These are phyloP conservation scores for Cyrtorhinus lividipennis DNA, from an alignment of 1,140 invertebrate genomes.

Conservation along the genomic window DNA sequence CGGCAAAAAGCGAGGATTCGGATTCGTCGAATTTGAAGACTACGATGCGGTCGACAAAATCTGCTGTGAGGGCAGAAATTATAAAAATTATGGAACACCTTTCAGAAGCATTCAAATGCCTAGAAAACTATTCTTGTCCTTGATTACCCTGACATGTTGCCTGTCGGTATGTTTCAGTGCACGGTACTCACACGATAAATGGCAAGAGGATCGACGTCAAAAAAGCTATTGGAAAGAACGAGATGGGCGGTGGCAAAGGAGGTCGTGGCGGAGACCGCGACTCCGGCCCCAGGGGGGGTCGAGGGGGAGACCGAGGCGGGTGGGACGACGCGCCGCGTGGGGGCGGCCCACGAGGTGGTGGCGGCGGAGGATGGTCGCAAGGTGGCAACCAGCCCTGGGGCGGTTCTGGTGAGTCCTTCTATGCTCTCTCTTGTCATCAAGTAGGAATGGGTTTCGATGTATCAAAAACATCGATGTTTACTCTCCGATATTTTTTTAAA, in stretches of 20 bases:
- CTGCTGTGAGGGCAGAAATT: conserved; percentile 54
- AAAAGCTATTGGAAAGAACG: conserved; percentile 27
- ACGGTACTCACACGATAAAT: conserved; percentile 25
- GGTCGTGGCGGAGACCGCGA: conserved; percentile 10
- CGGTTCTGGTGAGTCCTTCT: not conserved
- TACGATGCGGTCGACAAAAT: conserved; percentile 94
- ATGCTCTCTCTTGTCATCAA: not conserved
- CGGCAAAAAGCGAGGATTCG: conserved; percentile 83
- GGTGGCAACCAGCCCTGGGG: conserved; percentile 17
- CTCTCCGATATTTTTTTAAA: not conserved
- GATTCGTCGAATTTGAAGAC: conserved; percentile 90
- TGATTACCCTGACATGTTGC: too few species aligned
- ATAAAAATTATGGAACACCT: not conserved
- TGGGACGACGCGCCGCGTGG: conserved; percentile 22
- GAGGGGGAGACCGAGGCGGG: conserved; percentile 23
- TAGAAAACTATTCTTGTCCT: too few species aligned
- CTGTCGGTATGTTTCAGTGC: too few species aligned
- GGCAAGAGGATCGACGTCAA: conserved; percentile 27
- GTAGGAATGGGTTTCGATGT: not conserved
- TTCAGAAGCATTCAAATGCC: too few species aligned
- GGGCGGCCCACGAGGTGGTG: conserved; percentile 22
- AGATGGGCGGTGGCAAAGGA: conserved; percentile 19
- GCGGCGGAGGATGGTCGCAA: conserved; percentile 17
- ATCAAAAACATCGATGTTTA: not conserved
- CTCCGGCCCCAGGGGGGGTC: conserved; percentile 12